Conservation (phyloP, 2,113 vertebrate species). For the Prinia subflava region DNA sequence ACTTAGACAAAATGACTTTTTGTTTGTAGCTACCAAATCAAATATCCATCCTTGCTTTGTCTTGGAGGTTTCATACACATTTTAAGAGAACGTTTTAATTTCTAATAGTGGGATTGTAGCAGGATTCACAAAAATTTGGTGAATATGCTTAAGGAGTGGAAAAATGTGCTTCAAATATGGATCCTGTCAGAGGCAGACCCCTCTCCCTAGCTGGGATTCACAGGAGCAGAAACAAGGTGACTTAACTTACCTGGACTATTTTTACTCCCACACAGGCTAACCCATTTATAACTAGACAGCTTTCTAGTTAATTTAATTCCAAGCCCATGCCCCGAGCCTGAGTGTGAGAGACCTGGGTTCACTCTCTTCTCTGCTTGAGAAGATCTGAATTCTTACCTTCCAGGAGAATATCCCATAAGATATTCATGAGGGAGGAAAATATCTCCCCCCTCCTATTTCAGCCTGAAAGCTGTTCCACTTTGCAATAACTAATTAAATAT, state of each 20-base stretch:
- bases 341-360: neutral
- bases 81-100: neutral
- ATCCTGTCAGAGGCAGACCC: neutral
- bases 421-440: constrained; percentile 53
- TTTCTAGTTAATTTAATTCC: constrained; percentile 48
- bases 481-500: constrained; percentile 52
- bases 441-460: neutral
- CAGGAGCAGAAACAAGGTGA: neutral
- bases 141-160: neutral
- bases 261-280: neutral
- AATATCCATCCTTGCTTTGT: neutral
- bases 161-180: neutral
- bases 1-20: neutral
- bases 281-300: constrained; percentile 29
- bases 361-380: constrained; percentile 31
- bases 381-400: constrained; percentile 41
- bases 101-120: neutral
- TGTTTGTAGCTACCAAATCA: neutral
- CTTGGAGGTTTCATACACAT: neutral
- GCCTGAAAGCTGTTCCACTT: constrained; percentile 57
- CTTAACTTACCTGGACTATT: constrained; percentile 19
- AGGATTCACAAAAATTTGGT: neutral
- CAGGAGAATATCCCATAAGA: constrained; percentile 54
- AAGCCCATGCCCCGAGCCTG: neutral
- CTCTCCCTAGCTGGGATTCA: neutral